Evolutionary conservation across 2,888 invertebrate species (phyloP).

Genomic region (Lordiphosa andalusiaca): DNA sequence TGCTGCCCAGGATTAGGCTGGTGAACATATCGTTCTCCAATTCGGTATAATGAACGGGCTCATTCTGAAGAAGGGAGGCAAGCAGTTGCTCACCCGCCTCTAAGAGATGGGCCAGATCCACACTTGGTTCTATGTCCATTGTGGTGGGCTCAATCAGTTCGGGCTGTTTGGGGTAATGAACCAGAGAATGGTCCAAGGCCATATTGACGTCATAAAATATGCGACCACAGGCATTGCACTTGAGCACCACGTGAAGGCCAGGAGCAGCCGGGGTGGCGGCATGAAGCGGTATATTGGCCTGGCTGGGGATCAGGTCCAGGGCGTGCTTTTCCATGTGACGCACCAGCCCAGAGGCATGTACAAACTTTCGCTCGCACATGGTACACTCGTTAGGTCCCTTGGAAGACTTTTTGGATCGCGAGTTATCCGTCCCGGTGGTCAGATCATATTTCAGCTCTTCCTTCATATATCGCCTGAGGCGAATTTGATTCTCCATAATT

Average conservation of each 20-base stretch:
- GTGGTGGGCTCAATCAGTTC: not conserved
- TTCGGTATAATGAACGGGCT: no score
- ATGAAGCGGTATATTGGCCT: slow-evolving; percentile 22
- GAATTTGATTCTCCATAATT: slow-evolving; percentile 77
- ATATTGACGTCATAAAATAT: slow-evolving; percentile 66
- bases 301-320: slow-evolving; percentile 74
- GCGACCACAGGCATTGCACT: slow-evolving; percentile 77
- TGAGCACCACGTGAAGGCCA: slow-evolving; percentile 68
- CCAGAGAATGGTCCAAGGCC: slow-evolving; percentile 66
- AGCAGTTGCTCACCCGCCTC: slow-evolving; percentile 24
- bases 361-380: slow-evolving; percentile 79
- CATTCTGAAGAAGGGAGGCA: slow-evolving; percentile 13
- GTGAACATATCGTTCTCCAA: slow-evolving; percentile 19
- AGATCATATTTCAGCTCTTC: slow-evolving; percentile 78
- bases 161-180: slow-evolving; percentile 51
- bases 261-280: slow-evolving; percentile 30
- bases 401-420: slow-evolving; percentile 48
- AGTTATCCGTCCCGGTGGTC: slow-evolving; percentile 42
- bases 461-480: slow-evolving; percentile 77
- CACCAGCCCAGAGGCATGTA: slow-evolving; percentile 78
- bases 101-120: slow-evolving; percentile 9
- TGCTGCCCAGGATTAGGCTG: slow-evolving; percentile 70
- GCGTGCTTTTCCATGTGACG: slow-evolving; percentile 80
- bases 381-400: slow-evolving; percentile 78
- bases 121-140: not conserved